Evolutionary conservation across 2,797 vertebrate genomes (phyloP), one percentile per base, ranked within the genome.

Genomic region (Sarcophilus harrisii): DNA sequence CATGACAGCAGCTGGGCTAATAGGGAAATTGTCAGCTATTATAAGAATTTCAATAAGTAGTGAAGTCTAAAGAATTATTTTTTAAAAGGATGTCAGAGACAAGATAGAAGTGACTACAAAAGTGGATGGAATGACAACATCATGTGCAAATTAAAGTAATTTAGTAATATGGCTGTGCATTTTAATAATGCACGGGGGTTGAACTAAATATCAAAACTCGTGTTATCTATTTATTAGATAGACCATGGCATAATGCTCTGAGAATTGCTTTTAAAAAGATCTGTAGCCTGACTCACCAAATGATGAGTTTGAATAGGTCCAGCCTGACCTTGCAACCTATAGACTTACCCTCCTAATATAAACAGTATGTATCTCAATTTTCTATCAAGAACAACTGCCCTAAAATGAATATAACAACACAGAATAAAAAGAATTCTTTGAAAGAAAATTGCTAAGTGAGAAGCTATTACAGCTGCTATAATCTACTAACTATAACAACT

Each of bases 141-240:
- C 38, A 81, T 81, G 73, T 6, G 21, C 54, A 0, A 9, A 81
- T 81, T 81, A 60, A 92, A 57, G 90, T 29, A 81, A 90, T 38
- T 49, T 92, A 1, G 24, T 92, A 91, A 27, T 9, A 81, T 92
- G 58, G 0, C 57, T 92, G n/a, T 5, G 11, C 16, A 58, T 92
- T 96, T 92, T 96, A 92, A 94, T 62, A 60, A 91, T 93, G 38
- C 3, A 59, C 18, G n/a, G 73, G 29, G 24, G 2, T 27, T 81
- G 21, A 38, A 81, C n/a, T 38, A 38, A 73, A 38, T 73, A 21
- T 6, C 38, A 81, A 81, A 59, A 81, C 18, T 38, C 0, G 0
- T 45, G 21, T 81, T 81, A 21, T 38, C 24, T 21, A 32, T 92
- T 32, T 59, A 49, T 59, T 52, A 30, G 58, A 58, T 59, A 52